Conservation (phyloP, 2,113 vertebrate genomes). For the Telmatochromis sp. region DNA sequence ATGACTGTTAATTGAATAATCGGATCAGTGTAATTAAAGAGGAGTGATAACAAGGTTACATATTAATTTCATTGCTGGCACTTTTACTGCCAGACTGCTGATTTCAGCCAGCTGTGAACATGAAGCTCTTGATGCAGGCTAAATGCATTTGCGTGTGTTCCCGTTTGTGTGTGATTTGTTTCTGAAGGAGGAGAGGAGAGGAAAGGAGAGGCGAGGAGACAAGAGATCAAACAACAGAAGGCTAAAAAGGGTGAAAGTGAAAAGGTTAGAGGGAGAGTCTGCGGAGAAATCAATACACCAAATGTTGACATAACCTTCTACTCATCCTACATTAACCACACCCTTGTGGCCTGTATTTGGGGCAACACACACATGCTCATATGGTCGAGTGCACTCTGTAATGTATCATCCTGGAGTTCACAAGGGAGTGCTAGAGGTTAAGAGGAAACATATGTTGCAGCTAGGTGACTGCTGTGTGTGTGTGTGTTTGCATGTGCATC, state of each 20-base stretch:
- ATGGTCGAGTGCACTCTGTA: conserved; percentile 18
- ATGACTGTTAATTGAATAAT: conserved; percentile 3
- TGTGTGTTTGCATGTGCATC: not conserved
- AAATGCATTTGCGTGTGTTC: not conserved
- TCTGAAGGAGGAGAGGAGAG: not conserved
- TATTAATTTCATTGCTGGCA: not conserved
- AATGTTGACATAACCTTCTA: conserved; percentile 50
- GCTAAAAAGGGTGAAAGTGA: conserved; percentile 7
- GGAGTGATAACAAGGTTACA: not conserved
- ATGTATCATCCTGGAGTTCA: conserved; percentile 1
- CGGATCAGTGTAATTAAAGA: not conserved
- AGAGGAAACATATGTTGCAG: conserved; percentile 3
- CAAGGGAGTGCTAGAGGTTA: conserved; percentile 1
- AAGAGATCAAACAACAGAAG: not conserved
- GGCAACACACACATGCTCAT: not conserved
- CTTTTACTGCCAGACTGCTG: not conserved
- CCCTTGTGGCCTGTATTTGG: not conserved
- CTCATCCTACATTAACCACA: conserved; percentile 44
- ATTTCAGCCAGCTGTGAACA: not conserved
- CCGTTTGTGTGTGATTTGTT: not conserved
- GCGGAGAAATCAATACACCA: conserved; percentile 40
- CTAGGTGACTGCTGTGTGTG: not conserved
- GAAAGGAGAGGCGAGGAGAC: not conserved
- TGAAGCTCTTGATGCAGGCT: not conserved
- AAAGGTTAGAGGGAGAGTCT: conserved; percentile 7